Percentiles rank a stretch among this genome's conserved stretches.
These are phyloP conservation scores for Teleogryllus oceanicus DNA, from an alignment of 2,888 invertebrate genomes.

Conservation along the genomic window DNA sequence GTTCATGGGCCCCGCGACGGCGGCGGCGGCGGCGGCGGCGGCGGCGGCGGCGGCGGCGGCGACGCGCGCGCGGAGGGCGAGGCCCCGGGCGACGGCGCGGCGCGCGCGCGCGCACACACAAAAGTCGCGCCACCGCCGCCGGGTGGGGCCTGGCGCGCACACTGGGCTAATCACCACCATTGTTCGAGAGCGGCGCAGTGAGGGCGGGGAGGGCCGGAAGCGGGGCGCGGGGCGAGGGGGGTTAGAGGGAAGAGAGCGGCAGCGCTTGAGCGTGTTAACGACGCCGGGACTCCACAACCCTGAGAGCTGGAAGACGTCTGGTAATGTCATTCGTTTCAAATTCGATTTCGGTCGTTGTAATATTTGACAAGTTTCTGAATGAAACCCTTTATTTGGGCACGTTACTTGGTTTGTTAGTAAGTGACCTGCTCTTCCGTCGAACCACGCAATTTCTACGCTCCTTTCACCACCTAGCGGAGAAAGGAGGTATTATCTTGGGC, in stretches of 20 bases:
- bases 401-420: too few species aligned
- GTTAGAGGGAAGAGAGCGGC: not conserved
- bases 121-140: not conserved
- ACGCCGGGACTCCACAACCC: too few species aligned
- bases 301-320: too few species aligned
- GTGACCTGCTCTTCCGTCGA: too few species aligned
- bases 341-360: too few species aligned
- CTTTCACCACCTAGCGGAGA: too few species aligned
- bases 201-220: not conserved
- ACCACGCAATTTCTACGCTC: too few species aligned
- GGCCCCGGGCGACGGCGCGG: not conserved
- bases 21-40: not conserved
- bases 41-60: not conserved
- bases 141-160: not conserved
- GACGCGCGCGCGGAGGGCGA: not conserved
- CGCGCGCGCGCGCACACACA: not conserved
- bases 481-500: too few species aligned
- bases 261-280: not conserved
- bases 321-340: too few species aligned
- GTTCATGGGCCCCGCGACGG: not conserved
- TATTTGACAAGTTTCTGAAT: too few species aligned
- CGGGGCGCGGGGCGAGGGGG: not conserved
- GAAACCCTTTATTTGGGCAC: too few species aligned
- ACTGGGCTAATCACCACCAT: not conserved
- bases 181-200: not conserved